These are phyloP conservation scores for Phataginus tetradactyla DNA, from an alignment of 2,797 vertebrate genomes.

Conservation along the genomic window DNA sequence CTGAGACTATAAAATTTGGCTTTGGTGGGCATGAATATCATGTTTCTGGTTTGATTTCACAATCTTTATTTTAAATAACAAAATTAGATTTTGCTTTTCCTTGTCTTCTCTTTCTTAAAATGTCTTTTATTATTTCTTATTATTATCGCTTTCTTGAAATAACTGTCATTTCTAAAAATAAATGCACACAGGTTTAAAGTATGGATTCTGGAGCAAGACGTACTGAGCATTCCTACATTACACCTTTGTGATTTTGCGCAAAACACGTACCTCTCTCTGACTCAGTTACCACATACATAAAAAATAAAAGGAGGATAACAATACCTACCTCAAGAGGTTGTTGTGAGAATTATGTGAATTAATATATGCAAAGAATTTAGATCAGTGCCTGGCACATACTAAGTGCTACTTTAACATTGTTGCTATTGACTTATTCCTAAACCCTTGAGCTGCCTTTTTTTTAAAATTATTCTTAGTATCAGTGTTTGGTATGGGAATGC, in stretches of 20 bases:
- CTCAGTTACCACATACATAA: neutral
- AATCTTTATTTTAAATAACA: slow-evolving; percentile 47
- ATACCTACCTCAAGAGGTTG: neutral
- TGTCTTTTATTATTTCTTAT: neutral
- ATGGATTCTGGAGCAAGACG: neutral
- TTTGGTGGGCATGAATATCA: neutral
- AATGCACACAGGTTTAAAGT: neutral
- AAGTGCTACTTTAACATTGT: neutral
- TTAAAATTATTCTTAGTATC: neutral
- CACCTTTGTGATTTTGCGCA: neutral
- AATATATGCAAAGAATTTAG: neutral
- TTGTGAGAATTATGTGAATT: slow-evolving; percentile 1
- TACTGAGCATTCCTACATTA: neutral
- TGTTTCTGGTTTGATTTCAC: slow-evolving; percentile 6
- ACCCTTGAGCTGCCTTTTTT: neutral
- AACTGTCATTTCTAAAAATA: slow-evolving; percentile 44
- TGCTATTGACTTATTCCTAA: slow-evolving; percentile 38
- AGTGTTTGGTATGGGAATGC: neutral
- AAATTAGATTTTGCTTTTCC: slow-evolving; percentile 8
- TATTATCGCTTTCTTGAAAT: slow-evolving; percentile 36
- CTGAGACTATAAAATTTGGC: neutral
- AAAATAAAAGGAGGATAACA: neutral
- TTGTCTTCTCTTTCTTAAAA: slow-evolving; percentile 4
- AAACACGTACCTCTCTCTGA: neutral
- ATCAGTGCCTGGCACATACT: neutral